Evolutionary conservation across 2,113 vertebrate species (phyloP), one percentile per base, ranked within the genome.

Genomic region (Cyrtonyx montezumae): DNA sequence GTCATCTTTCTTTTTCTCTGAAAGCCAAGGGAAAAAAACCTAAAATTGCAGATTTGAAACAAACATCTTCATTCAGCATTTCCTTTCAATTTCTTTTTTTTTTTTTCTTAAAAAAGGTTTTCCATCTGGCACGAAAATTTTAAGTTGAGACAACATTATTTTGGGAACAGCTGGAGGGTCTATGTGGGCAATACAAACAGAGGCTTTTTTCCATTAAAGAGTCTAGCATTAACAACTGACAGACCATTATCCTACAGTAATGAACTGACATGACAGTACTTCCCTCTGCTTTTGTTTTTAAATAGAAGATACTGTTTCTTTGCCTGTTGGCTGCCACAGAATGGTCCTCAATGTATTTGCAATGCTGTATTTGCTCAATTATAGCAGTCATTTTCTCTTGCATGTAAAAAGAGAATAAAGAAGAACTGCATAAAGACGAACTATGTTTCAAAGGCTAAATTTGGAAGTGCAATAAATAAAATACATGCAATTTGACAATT

Each of bases 121-220:
- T 79, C 77, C 77, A 74, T 77, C 69, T 87, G 70, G 66, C 56
- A 80, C 11, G 17, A 79, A 94, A 92, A 84, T 36, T 55, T 63
- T 66, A 87, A 79, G 42, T 56, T 71, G 67, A 91, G 53, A 92
- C 78, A 91, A 91, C 43, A 70, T 88, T 88, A 94, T 94, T 92
- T 93, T 66, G 85, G 63, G 85, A 88, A 87, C 79, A 79, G 77
- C 86, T 56, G 65, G 88, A 86, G 89, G 92, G 63, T 71, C 74
- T 69, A 45, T 56, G 71, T 70, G 51, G 71, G 90, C 53, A 96
- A 91, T 42, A 67, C 34, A 87, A 66, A 90, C n/a, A 71, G 55
- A 79, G 55, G 56, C 58, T 78, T 82, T 90, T 40, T 40, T 40
- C 40, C 40, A 40, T 40, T 40, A 82, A 23, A 4, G 40, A 87